Evolutionary conservation across 2,888 invertebrate species (phyloP).

Genomic region (Cetonia aurata): DNA sequence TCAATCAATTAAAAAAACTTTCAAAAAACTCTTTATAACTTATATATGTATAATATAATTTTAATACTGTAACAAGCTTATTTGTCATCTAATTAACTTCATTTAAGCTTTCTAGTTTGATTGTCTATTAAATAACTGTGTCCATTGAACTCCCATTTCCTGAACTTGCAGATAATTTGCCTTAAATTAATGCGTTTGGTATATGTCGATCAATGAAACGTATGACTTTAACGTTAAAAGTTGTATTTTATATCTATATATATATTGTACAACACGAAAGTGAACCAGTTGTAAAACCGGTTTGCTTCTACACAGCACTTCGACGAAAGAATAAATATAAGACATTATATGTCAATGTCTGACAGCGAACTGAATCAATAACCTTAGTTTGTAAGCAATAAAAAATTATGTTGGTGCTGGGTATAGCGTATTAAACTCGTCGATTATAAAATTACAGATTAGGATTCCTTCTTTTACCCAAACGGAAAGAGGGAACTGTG

Average conservation of each 20-base stretch:
- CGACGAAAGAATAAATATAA: conserved; percentile 52
- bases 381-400: conserved; percentile 16
- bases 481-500: too few species aligned
- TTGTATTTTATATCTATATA: conserved; percentile 22
- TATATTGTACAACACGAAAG: conserved; percentile 51
- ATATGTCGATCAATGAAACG: conserved; percentile 31
- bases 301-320: conserved; percentile 43
- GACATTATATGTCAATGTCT: conserved; percentile 54
- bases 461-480: too few species aligned
- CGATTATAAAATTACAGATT: not conserved
- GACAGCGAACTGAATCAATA: conserved; percentile 45
- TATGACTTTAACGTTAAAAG: not conserved
- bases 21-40: too few species aligned
- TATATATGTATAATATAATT: too few species aligned
- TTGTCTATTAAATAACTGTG: too few species aligned
- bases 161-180: too few species aligned
- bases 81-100: too few species aligned
- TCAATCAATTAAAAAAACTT: too few species aligned
- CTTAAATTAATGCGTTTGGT: not conserved
- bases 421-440: not conserved
- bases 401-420: not conserved
- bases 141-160: too few species aligned
- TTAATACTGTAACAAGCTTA: too few species aligned
- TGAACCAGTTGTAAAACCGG: conserved; percentile 59
- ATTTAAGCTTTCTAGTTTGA: too few species aligned